Evolutionary conservation across 2,888 invertebrate genomes (phyloP).

Genomic region (Dioctria rufipes): DNA sequence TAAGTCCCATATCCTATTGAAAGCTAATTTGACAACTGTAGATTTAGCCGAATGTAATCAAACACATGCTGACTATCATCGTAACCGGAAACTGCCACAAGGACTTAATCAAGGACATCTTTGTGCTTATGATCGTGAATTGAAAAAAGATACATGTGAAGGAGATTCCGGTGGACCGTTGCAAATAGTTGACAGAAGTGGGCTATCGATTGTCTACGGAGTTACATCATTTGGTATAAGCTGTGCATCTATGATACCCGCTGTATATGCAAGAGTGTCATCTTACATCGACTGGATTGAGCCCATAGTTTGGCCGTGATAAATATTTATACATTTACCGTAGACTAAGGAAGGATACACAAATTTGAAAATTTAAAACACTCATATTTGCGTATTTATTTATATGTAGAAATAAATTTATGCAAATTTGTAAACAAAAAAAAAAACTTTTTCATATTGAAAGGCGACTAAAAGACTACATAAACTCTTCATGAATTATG

Average conservation of each 20-base stretch:
- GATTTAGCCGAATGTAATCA: slow-evolving; percentile 58
- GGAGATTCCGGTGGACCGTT: slow-evolving; percentile 69
- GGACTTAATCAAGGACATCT: slow-evolving; percentile 60
- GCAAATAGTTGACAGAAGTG: slow-evolving; percentile 60
- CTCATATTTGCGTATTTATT: no score
- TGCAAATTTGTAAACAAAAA: no score
- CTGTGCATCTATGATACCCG: slow-evolving; percentile 66
- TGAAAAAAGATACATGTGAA: slow-evolving; percentile 65
- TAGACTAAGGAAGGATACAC: no score
- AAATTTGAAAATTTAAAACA: no score
- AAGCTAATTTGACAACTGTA: slow-evolving; percentile 61
- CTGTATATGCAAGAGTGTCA: slow-evolving; percentile 67
- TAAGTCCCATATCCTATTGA: slow-evolving; percentile 59
- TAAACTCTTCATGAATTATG: no score
- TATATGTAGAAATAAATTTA: no score
- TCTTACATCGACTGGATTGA: slow-evolving; percentile 68
- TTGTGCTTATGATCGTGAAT: slow-evolving; percentile 62
- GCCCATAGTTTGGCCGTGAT: slow-evolving; percentile 65
- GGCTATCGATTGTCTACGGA: slow-evolving; percentile 64
- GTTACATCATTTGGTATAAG: slow-evolving; percentile 67
- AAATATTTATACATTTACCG: background rate
- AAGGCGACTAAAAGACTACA: no score
- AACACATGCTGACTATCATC: slow-evolving; percentile 53
- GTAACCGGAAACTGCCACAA: slow-evolving; percentile 37
- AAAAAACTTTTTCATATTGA: no score